Percentiles rank a stretch among this genome's conserved stretches.
These are phyloP conservation scores for Bryconaethiops microstoma DNA, from an alignment of 2,797 vertebrate genomes.

Conservation along the genomic window DNA sequence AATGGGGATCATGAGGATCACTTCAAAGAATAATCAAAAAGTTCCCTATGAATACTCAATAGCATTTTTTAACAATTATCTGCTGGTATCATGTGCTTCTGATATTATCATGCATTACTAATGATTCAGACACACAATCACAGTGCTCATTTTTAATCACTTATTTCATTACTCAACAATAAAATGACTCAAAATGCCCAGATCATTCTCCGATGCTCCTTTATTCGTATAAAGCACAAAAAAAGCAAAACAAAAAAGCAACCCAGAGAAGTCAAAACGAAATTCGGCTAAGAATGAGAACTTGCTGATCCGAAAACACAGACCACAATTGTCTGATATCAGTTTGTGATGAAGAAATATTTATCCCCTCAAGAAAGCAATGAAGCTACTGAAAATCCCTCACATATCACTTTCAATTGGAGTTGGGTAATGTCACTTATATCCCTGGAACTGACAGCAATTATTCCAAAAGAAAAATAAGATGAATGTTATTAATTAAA, in stretches of 20 bases:
- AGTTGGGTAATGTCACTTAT: not conserved
- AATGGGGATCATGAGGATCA: too few species aligned
- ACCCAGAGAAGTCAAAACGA: not conserved
- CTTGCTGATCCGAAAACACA: not conserved
- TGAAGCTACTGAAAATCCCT: slow-evolving; percentile 27
- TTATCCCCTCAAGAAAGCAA: slow-evolving; percentile 9
- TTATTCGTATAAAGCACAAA: not conserved
- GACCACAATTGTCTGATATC: not conserved
- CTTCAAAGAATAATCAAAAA: too few species aligned
- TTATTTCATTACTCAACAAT: not conserved
- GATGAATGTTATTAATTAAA: slow-evolving; percentile 32
- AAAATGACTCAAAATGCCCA: not conserved
- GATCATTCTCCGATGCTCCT: not conserved
- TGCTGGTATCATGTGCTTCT: too few species aligned
- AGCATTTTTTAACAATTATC: too few species aligned
- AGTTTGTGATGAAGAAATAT: slow-evolving; percentile 32
- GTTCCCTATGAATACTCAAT: too few species aligned
- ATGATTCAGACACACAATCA: too few species aligned
- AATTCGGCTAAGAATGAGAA: not conserved
- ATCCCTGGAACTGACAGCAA: slow-evolving; percentile 18
- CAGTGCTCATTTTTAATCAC: too few species aligned
- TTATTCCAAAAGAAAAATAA: slow-evolving; percentile 9
- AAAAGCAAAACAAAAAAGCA: not conserved
- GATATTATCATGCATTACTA: too few species aligned
- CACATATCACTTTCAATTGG: slow-evolving; percentile 18